These are phyloP conservation scores for Parauchenoglanis punctatus DNA, from an alignment of 2,797 vertebrate genomes.

Conservation along the genomic window DNA sequence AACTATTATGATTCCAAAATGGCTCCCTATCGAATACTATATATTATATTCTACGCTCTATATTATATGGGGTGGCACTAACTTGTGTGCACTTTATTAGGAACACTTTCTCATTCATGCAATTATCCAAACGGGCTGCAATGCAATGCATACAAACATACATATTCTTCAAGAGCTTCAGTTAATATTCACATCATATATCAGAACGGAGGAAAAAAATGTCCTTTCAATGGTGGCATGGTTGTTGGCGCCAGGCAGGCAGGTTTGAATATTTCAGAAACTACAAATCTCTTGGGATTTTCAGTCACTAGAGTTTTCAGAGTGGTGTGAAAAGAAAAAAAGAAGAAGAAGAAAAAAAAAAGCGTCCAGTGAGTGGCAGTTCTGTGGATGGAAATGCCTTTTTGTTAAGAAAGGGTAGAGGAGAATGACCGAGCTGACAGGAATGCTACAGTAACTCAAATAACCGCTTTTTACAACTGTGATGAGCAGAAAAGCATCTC, in stretches of 20 bases:
- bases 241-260: neutral
- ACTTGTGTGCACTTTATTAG: neutral
- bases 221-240: neutral
- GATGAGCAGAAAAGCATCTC: neutral
- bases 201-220: neutral
- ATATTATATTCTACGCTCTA: no score
- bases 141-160: neutral
- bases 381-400: neutral
- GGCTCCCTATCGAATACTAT: neutral
- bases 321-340: neutral
- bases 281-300: neutral
- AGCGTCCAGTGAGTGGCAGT: neutral
- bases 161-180: neutral
- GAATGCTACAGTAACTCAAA: neutral
- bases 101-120: neutral
- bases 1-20: constrained; percentile 18
- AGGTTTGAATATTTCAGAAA: neutral
- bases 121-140: neutral
- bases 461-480: neutral
- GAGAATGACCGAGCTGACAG: neutral
- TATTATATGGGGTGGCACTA: neutral
- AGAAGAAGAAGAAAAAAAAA: neutral
- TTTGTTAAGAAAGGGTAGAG: neutral
- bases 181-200: neutral
- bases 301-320: neutral